Conservation (phyloP, 2,888 invertebrate species). For the Zelleria hepariella region DNA sequence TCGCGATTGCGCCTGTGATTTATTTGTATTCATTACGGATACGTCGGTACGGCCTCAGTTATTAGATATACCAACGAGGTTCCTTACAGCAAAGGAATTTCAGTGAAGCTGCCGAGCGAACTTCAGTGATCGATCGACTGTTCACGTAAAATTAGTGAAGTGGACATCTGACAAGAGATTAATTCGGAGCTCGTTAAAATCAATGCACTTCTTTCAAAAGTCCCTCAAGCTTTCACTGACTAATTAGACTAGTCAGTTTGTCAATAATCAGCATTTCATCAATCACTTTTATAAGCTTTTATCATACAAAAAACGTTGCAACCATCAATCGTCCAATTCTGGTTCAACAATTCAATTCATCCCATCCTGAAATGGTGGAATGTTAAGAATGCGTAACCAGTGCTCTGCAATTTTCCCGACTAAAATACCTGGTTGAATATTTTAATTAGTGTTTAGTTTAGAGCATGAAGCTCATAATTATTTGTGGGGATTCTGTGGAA, state of each 20-base stretch:
- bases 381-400: not conserved
- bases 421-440: not conserved
- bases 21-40: slow-evolving; percentile 56
- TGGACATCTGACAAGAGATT: too few species aligned
- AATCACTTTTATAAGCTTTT: too few species aligned
- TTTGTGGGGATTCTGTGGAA: not conserved
- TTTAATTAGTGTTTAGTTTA: slow-evolving; percentile 3
- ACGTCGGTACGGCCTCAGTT: slow-evolving; percentile 22
- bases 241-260: too few species aligned
- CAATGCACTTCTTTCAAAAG: not conserved
- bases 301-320: too few species aligned
- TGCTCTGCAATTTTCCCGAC: not conserved
- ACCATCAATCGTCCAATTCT: too few species aligned
- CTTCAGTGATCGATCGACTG: not conserved
- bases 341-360: too few species aligned
- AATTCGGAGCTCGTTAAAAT: too few species aligned
- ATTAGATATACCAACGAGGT: slow-evolving; percentile 17
- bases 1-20: slow-evolving; percentile 49
- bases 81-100: not conserved
- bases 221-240: not conserved
- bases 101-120: not conserved
- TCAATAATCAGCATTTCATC: too few species aligned
- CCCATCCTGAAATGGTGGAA: too few species aligned
- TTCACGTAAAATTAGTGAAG: not conserved
- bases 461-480: slow-evolving; percentile 1